Evolutionary conservation across 1,140 invertebrate genomes (phyloP).

Genomic region (Ridgeia piscesae): DNA sequence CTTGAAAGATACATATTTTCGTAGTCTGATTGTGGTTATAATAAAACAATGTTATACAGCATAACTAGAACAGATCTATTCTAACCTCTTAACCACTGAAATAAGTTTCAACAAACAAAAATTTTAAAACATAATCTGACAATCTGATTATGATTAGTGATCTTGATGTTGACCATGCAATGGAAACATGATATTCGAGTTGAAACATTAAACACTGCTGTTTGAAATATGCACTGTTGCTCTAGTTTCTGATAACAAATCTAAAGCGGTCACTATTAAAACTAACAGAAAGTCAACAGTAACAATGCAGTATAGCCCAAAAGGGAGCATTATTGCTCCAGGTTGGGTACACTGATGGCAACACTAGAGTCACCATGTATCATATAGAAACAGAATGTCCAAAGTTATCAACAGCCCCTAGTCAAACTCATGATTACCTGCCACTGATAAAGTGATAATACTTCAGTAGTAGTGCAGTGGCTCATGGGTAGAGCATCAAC

Average conservation of each 20-base stretch:
- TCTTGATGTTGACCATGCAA: not conserved
- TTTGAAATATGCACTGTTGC: not conserved
- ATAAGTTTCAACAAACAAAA: not conserved
- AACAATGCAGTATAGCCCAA: no score
- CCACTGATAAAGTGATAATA: not conserved
- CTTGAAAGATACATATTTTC: not conserved
- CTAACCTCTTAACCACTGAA: not conserved
- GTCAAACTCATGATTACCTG: not conserved
- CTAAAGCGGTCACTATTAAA: no score
- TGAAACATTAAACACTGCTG: not conserved
- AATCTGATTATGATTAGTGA: not conserved
- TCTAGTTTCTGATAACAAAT: conserved; percentile 61
- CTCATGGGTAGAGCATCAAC: no score
- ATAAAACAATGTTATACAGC: not conserved
- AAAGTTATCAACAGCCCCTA: not conserved
- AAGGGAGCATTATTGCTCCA: not conserved
- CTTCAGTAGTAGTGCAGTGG: no score
- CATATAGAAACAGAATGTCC: no score
- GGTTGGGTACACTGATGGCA: not conserved
- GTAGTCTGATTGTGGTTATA: not conserved
- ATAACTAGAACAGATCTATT: not conserved
- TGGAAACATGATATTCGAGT: conserved; percentile 11
- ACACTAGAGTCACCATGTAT: not conserved
- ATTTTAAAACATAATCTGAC: not conserved
- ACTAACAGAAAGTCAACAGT: no score